These are phyloP conservation scores for Apoderus coryli DNA, from an alignment of 2,888 invertebrate species.

Conservation along the genomic window DNA sequence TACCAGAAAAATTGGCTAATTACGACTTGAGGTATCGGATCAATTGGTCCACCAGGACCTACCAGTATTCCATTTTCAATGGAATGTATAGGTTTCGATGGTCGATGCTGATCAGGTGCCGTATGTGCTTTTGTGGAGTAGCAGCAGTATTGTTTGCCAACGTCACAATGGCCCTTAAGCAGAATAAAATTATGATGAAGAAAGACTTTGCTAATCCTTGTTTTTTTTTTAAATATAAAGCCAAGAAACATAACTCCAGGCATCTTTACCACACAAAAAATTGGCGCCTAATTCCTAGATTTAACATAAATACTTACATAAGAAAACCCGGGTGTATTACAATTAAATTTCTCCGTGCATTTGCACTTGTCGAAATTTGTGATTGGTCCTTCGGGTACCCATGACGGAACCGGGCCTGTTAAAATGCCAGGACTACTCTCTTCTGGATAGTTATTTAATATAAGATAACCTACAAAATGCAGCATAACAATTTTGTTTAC, in stretches of 20 bases:
- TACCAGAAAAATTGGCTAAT: too few relatives aligned
- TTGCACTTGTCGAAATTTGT: conserved; percentile 34
- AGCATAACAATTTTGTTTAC: too few relatives aligned
- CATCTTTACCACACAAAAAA: too few relatives aligned
- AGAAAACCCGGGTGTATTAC: conserved; percentile 37
- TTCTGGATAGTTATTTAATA: conserved; percentile 14
- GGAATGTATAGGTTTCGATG: conserved; percentile 28
- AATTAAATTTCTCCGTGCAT: conserved; percentile 41
- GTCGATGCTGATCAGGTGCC: conserved; percentile 26
- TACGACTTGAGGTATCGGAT: too few relatives aligned
- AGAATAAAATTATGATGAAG: background rate
- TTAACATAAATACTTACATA: too few relatives aligned
- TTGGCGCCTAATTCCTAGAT: too few relatives aligned
- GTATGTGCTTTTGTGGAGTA: conserved; percentile 31
- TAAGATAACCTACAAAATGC: too few relatives aligned
- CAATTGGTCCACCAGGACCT: conserved; percentile 32
- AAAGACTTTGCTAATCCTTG: too few relatives aligned
- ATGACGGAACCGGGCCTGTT: conserved; percentile 32
- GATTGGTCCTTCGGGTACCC: conserved; percentile 29
- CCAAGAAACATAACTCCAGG: too few relatives aligned
- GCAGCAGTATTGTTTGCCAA: conserved; percentile 49
- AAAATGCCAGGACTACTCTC: conserved; percentile 20
- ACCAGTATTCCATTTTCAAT: conserved; percentile 33
- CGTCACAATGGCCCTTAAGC: conserved; percentile 46
- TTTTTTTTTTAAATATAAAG: too few relatives aligned